Conservation (phyloP, 2,113 vertebrate genomes). For the Macquaria australasica region DNA sequence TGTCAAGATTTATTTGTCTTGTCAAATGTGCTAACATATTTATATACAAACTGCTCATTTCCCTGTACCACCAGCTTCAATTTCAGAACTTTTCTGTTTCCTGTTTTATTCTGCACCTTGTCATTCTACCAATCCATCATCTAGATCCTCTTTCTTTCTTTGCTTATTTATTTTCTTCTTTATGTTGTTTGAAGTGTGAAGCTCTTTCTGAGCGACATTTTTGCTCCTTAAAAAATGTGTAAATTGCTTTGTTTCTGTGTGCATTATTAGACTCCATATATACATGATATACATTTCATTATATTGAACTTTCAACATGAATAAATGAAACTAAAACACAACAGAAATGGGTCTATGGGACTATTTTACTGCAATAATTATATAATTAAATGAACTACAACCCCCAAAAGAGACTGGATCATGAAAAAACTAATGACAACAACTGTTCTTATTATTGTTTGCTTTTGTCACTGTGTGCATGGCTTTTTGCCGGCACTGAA, state of each 20-base stretch:
- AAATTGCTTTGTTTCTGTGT: not conserved
- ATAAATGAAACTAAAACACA: not conserved
- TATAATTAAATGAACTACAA: not conserved
- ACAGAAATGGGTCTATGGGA: too few relatives aligned
- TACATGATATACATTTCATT: not conserved
- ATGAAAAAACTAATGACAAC: not conserved
- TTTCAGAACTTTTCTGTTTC: not conserved
- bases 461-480: not conserved
- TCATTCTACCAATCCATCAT: not conserved
- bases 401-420: not conserved
- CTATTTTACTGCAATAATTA: not conserved
- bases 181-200: too few relatives aligned
- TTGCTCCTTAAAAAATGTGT: too few relatives aligned
- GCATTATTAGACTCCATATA: not conserved
- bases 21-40: not conserved
- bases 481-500: conserved; percentile 2
- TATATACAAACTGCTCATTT: not conserved
- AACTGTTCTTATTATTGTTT: not conserved
- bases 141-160: too few relatives aligned
- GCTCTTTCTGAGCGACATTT: too few relatives aligned
- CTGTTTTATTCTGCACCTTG: not conserved
- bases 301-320: not conserved
- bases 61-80: not conserved
- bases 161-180: too few relatives aligned
- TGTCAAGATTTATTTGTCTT: not conserved